Conservation (phyloP, 1,140 invertebrate genomes). For the Drosophila arawakana region DNA sequence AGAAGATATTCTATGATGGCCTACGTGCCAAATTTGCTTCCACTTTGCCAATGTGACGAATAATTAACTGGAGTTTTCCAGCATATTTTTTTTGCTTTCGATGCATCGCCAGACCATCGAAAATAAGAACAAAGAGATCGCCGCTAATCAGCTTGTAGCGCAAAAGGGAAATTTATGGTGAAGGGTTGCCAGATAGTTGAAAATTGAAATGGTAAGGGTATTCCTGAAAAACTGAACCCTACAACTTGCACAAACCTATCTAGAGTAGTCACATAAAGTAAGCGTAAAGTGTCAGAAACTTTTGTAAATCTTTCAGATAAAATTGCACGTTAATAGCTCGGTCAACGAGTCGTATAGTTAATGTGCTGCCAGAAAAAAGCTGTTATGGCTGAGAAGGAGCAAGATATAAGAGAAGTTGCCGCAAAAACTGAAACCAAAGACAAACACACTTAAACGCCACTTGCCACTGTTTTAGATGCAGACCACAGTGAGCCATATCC, state of each 20-base stretch:
- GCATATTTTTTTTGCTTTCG: too few relatives aligned
- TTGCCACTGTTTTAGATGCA: slow-evolving; percentile 63
- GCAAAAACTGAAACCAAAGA: slow-evolving; percentile 74
- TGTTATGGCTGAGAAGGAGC: slow-evolving; percentile 19
- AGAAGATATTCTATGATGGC: too few relatives aligned
- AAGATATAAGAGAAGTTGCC: background rate
- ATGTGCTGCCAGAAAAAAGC: slow-evolving; percentile 57
- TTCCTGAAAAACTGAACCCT: too few relatives aligned
- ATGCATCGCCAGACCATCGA: too few relatives aligned
- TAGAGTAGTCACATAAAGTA: slow-evolving; percentile 9
- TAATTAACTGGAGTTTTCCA: too few relatives aligned
- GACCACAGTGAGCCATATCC: slow-evolving; percentile 23
- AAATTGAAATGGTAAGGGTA: too few relatives aligned
- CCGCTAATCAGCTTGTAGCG: too few relatives aligned
- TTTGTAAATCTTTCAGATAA: slow-evolving; percentile 71
- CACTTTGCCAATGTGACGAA: too few relatives aligned
- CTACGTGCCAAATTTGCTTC: too few relatives aligned
- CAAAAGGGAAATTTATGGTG: too few relatives aligned
- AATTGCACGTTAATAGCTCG: slow-evolving; percentile 69
- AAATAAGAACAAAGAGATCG: too few relatives aligned
- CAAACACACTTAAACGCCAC: slow-evolving; percentile 62
- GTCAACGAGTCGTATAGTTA: slow-evolving; percentile 82
- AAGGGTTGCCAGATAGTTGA: too few relatives aligned
- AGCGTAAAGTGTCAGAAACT: slow-evolving; percentile 67
- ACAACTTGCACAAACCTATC: background rate